Conservation (phyloP, 2,888 invertebrate genomes). For the Netelia inedita region DNA sequence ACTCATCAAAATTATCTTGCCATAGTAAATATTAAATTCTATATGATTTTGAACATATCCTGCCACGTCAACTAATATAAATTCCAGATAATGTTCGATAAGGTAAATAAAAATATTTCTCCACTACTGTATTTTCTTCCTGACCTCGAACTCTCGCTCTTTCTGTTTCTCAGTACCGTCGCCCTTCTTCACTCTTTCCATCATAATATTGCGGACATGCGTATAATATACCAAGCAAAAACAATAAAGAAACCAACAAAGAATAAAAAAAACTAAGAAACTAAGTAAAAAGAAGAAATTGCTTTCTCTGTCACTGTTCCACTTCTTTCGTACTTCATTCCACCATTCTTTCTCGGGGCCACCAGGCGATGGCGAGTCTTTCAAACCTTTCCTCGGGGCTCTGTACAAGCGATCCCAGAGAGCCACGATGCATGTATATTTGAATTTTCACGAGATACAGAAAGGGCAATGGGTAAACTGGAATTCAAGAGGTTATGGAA, state of each 20-base stretch:
- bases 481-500: slow-evolving; percentile 61
- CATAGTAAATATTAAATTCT: too few relatives aligned
- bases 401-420: background rate
- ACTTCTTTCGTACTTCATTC: slow-evolving; percentile 14
- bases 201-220: slow-evolving; percentile 34
- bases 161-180: too few relatives aligned
- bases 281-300: slow-evolving; percentile 1
- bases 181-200: background rate
- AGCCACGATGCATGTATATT: slow-evolving; percentile 36
- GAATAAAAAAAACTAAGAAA: background rate
- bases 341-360: background rate
- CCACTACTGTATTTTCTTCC: too few relatives aligned
- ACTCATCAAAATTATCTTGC: too few relatives aligned
- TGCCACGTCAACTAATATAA: too few relatives aligned
- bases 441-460: slow-evolving; percentile 64
- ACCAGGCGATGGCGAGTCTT: background rate
- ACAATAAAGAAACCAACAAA: slow-evolving; percentile 38
- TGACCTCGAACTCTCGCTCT: too few relatives aligned
- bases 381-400: background rate
- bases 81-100: too few relatives aligned
- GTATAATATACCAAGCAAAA: slow-evolving; percentile 12
- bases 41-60: too few relatives aligned
- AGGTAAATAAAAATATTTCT: too few relatives aligned
- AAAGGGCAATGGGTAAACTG: slow-evolving; percentile 45
- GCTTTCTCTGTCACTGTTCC: slow-evolving; percentile 7